Base-by-base conservation (phyloP, 2,113 vertebrate species). In the Grus americana region DNA sequence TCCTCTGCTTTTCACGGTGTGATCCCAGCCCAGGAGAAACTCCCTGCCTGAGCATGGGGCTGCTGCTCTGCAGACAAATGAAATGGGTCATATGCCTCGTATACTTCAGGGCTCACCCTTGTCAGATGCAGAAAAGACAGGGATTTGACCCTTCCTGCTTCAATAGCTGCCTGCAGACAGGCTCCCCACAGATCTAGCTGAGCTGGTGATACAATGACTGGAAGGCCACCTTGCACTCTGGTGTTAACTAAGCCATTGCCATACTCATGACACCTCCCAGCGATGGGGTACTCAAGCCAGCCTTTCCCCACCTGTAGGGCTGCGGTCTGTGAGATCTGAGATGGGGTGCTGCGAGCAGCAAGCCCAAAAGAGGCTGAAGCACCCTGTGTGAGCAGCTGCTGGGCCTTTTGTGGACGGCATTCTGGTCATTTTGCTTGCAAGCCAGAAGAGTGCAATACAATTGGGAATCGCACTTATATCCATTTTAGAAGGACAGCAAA, bases 11-110 rank as follows among this genome's bases (percentile, higher is more conserved):
- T 38, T 22, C 12, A 36, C 10, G 30, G 2, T 49, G 34, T 34
- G 27, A 66, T 82, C 17, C 26, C 34, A 63, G 26, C 14, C 47
- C 32, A 49, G 18, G 17, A 62, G n/a, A 81, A 76, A 14, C 15
- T 9, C 19, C 23, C 7, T 32, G 19, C 10, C 17, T 36, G 40
- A 65, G 16, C 0, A 0, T 0, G 0, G 22, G 38, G 29, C 22
- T 79, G 40, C 8, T 57, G 42, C 6, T 75, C 26, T 74, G 68
- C 42, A 47, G 32, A 47, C 15, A 47, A 42, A 38, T 9, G 5
- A 65, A 50, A 47, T 1, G 1, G 34, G 3, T 44, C n/a, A 30
- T 20, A 17, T 6, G 21, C 36, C 42, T 30, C 49, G 52, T 79
- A 29, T 11, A 26, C 12, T 88, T 42, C 34, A 34, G 58, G 24